Evolutionary conservation across 2,888 invertebrate genomes (phyloP), one percentile per base, ranked within the genome.

Genomic region (Colostygia pectinataria): DNA sequence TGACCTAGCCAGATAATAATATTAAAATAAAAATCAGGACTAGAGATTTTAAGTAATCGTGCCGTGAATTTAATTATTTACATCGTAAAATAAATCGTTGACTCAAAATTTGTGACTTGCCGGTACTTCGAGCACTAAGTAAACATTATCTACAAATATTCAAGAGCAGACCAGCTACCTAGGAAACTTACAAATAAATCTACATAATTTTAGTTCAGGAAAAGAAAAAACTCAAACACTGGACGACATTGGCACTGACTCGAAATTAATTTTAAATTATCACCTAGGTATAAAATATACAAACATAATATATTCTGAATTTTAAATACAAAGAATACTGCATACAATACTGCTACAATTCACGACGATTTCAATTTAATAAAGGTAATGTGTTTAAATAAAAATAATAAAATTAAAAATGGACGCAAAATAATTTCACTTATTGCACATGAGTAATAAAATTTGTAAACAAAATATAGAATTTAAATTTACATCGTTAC

Each of bases 371-470:
- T 65, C 68, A 9, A 10, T 27, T 9, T 4, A 4, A 27, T 10
- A 27, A 5, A 8, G 8, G 24, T 24, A 24, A 2, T n/a, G 24
- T 33, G 20, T 10, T 18, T 71, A 71, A 71, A 72, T 69, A 71
- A 67, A 52, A 59, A 59, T 53, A 55, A 61, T 51, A 51, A 74
- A 68, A 73, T 67, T 65, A 68, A 78, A 75, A 75, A 83, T 87
- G 89, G 89, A 89, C 89, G 89, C 84, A 89, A 89, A 85, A 77
- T 70, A 80, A 83, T 88, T 88, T 77, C 80, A 77, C 65, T 74
- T 90, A 89, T 89, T 89, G 89, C 89, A 90, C 89, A 77, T 73
- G 62, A 68, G 66, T 69, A 72, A 70, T 68, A 62, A 61, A 60
- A 63, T 55, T 54, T 59, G 42, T 61, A 57, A 60, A 55, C 47